Evolutionary conservation across 2,113 vertebrate species (phyloP), one percentile per base, ranked within the genome.

Genomic region (Mystacornis crossleyi): DNA sequence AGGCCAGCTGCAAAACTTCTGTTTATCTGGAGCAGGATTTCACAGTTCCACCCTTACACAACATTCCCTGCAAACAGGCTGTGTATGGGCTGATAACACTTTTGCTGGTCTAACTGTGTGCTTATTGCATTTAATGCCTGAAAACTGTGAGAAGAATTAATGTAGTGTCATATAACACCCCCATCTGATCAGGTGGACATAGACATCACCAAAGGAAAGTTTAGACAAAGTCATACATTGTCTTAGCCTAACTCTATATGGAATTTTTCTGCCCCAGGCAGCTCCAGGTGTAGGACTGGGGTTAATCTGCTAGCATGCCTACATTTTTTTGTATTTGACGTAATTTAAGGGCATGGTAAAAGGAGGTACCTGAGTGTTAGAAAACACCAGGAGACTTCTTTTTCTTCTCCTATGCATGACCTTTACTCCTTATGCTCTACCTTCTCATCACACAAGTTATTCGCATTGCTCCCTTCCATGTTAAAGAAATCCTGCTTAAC

Each of bases 371-470:
- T 21, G 7, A 67, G 20, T 28, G 17, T 69, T 64, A 55, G 48
- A 47, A 73, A 84, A 65, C 18, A 51, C 8, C 25, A 48, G 19
- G 31, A 86, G 8, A 45, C 9, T 61, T 23, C 15, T n/a, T 93
- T 67, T 81, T 42, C 15, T 10, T 69, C 72, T 83, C 14, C 23
- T 15, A 23, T 3, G 33, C 8, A 4, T 51, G 29, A 28, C 18
- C 25, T 83, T 9, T 43, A 25, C 23, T 86, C 12, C 25, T 2
- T 0, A 10, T 54, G 19, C 14, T 23, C 43, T 75, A 8, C 28
- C 2, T 3, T 61, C 14, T 80, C 14, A 47, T 75, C 11, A 19
- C 13, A n/a, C 0, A 0, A 50, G 23, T 64, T 58, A 42, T 17
- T 89, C 36, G 28, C 9, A 17, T 54, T 75, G 21, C 28, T 80